Base-by-base conservation (phyloP, 1,140 invertebrate genomes). In the Phymorhynchus buccinoides region DNA sequence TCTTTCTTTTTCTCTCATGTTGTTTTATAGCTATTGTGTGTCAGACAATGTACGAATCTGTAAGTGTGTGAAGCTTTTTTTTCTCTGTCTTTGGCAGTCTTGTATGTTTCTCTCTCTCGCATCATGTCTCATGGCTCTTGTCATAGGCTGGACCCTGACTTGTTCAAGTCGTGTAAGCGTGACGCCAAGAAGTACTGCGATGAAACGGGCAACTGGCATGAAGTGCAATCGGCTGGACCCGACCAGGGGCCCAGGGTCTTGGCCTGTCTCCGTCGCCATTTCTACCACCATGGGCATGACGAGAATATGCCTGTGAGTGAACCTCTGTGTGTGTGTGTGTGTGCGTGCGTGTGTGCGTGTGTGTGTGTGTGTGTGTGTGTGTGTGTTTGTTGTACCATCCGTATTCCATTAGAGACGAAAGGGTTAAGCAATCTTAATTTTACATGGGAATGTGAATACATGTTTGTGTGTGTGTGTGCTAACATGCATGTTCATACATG, bases 221-320 rank as follows among this genome's bases (percentile, higher is more conserved):
- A 93, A 75, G 88, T 88, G 1, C 94, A 95, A 41, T 95, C 95
- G 90, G 95, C 95, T 93, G 95, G 96, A 90, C 96, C 95, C 1
- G 95, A 96, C 85, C 93, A 95, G 42, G 96, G 96, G 32, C 96
- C 97, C 9, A 94, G 97, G 52, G 95, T 99, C 68, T 94, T 99
- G 75, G 97, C 98, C 39, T 99, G 98, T 94, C 95, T 99, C 16
- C 99, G 98, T 92, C 92, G 95, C 86, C 96, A 97, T 93, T 96
- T 62, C 77, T 83, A 42, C 16, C 56, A 96, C 56, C 97, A 97
- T 93, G 78, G 85, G 62, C 42, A 87, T 37, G 86, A 87, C 41
- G 12, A 42, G 0, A 30, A 84, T 44, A 42, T 42, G 27, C 71
- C 68, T 32, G 83, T 84, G 30, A 84, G 71, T 83, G 27, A 14